Evolutionary conservation across 2,113 vertebrate species (phyloP).

Genomic region (Tonatia bakeri): DNA sequence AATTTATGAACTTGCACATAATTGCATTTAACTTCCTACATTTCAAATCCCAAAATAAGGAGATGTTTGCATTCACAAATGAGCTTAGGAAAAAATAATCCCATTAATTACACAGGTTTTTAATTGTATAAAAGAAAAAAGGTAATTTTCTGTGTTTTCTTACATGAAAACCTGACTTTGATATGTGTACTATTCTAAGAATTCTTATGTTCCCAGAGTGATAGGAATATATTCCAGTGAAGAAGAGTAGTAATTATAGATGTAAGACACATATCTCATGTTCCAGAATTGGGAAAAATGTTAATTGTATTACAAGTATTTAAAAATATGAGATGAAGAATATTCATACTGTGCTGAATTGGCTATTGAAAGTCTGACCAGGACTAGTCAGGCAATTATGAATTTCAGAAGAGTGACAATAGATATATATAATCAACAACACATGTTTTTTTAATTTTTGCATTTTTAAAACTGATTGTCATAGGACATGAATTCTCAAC

Average conservation of each 20-base stretch:
- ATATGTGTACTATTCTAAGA: not conserved
- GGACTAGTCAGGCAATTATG: not conserved
- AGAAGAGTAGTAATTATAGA: not conserved
- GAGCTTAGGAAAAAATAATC: not conserved
- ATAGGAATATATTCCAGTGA: not conserved
- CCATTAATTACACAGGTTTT: not conserved
- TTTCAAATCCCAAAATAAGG: not conserved
- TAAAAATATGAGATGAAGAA: not conserved
- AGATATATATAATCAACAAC: not conserved
- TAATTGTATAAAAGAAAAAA: not conserved
- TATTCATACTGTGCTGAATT: not conserved
- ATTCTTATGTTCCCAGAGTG: not conserved
- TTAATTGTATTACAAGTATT: not conserved
- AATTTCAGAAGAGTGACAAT: not conserved
- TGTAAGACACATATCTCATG: not conserved
- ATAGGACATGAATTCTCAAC: not conserved
- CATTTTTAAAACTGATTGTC: not conserved
- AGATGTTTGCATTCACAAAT: not conserved
- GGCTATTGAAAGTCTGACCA: not conserved
- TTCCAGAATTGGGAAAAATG: not conserved
- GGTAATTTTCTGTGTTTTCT: not conserved
- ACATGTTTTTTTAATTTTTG: not conserved
- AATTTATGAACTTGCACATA: not conserved
- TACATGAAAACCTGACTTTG: not conserved
- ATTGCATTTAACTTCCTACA: not conserved